Evolutionary conservation across 2,888 invertebrate species (phyloP), one percentile per base, ranked within the genome.

Genomic region (Apotomis turbidana): DNA sequence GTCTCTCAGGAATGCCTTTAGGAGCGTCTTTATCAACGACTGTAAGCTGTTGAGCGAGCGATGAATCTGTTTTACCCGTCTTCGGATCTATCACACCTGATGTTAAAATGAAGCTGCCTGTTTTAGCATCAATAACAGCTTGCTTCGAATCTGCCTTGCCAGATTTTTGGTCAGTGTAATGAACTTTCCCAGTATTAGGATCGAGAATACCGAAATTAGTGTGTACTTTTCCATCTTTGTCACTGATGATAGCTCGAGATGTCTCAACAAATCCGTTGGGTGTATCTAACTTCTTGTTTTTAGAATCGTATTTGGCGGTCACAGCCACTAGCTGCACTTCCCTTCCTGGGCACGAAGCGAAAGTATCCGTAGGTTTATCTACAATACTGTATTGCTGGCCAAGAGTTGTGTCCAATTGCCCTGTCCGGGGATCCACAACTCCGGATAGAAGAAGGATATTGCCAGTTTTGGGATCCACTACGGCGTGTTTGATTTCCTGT

Each of bases 191-290:
- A 12, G 94, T 95, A 81, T 95, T 90, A 3, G 93, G 91, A 76
- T 95, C 95, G 13, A 95, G 88, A 90, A 96, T 77, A 90, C 95
- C 88, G 93, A 96, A 85, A 94, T 96, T 88, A 81, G 95, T 80
- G 81, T 96, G 95, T 76, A 96, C 95, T 89, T 95, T 96, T 74
- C 95, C 95, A 57, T 96, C 96, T 87, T 95, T 95, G 76, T 95
- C 95, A 78, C 95, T 95, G 75, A 96, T 95, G 78, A 95, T 92
- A 71, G 90, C 90, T 83, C 90, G 88, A 0, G 93, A 93, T 1
- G 89, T 90, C 78, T 93, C 95, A 49, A 94, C 86, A 61, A 92
- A 93, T 27, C 95, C 95, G 64, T 93, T 94, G 8, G 95, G 94
- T 75, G 94, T 90, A 75, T 95, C 95, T 9, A 95, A 83, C 80